Evolutionary conservation across 2,797 vertebrate species (phyloP), one percentile per base, ranked within the genome.

Genomic region (Pangasius krempfi): DNA sequence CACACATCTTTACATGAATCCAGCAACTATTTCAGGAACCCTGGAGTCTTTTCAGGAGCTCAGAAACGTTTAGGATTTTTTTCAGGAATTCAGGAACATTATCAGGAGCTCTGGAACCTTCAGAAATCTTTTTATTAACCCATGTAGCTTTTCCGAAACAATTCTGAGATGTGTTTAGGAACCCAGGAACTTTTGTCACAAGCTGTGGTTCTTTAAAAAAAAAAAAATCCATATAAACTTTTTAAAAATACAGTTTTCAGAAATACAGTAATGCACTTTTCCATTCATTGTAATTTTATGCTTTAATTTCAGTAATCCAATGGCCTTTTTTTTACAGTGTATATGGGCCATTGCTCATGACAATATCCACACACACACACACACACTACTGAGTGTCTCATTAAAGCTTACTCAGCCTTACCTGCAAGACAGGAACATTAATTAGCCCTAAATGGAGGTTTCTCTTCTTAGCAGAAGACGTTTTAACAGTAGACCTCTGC

Each of bases 341-440:
- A 75, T 25, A 50, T 75, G 44, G 73, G 40, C 44, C 22, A 75
- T 75, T 27, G 12, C 3, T 27, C 25, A 75, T 44, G 9, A 25
- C 3, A 3, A 20, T 4, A 75, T 1, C 25, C 12, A 80, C 78
- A 56, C 75, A 78, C 75, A 78, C 75, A 25, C 40, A 33, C 76
- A 78, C 75, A 52, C 30, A 25, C 10, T 8, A 4, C 30, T 18
- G 4, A 60, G 33, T 47, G 27, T 56, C 0, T 5, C 58, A 52
- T 66, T 87, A 52, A 62, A 87, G 54, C 73, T 52, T 47, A 16
- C 75, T 79, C 73, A 87, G 47, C 75, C 60, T 79, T 62, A 73
- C 64, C 79, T 82, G 79, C 3, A 0, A 30, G 79, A 82, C 25
- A 20, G 56, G 44, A 20, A 30, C 80, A n/a, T 75, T 84, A 84